Conservation (phyloP, 2,113 vertebrate genomes). For the Myrmecobius fasciatus region DNA sequence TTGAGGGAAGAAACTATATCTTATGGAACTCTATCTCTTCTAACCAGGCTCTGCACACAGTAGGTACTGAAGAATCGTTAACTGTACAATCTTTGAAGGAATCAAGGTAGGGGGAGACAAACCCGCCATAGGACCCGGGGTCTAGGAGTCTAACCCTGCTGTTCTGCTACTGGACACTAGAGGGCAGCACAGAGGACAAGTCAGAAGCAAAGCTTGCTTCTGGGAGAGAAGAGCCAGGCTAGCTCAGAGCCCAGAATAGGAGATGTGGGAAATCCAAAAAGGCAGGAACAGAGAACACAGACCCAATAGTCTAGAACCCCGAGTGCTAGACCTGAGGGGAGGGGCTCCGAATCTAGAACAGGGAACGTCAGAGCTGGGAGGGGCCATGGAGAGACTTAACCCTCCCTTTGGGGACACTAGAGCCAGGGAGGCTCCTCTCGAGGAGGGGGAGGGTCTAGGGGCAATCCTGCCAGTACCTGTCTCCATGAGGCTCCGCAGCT, state of each 20-base stretch:
- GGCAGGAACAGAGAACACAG: too few species aligned
- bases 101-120: background rate
- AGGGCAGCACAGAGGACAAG: background rate
- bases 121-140: background rate
- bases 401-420: too few species aligned
- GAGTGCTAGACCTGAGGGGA: too few species aligned
- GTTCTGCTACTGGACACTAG: background rate
- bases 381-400: background rate
- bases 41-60: background rate
- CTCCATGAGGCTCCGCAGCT: constrained; percentile 89
- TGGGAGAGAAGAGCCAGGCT: background rate
- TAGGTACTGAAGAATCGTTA: background rate
- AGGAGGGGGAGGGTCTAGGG: too few species aligned
- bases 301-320: background rate
- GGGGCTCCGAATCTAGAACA: background rate
- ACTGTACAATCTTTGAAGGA: background rate
- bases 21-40: background rate
- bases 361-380: background rate
- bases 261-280: background rate
- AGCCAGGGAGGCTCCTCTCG: background rate
- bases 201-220: background rate
- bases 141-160: background rate
- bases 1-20: background rate
- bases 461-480: constrained; percentile 65
- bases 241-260: background rate